These are phyloP conservation scores for Ruditapes philippinarum DNA, from an alignment of 1,140 invertebrate genomes.

Conservation along the genomic window DNA sequence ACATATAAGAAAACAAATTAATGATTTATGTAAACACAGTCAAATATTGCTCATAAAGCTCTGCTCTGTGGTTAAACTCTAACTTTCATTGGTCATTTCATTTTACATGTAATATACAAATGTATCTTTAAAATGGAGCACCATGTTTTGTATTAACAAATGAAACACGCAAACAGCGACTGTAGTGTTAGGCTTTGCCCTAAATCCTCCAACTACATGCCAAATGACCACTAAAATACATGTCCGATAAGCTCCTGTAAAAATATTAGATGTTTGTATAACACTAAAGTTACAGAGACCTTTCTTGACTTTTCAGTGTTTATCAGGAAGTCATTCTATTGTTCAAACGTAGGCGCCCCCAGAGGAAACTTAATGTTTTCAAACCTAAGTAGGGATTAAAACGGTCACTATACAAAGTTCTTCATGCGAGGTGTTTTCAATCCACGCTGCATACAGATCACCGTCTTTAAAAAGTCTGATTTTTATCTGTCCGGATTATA, in stretches of 20 bases:
- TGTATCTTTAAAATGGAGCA: no score
- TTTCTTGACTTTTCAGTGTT: conserved; percentile 9
- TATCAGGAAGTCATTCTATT: conserved; percentile 13
- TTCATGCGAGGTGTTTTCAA: not conserved
- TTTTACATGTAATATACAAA: no score
- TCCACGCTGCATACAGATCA: not conserved
- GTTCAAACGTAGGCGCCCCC: not conserved
- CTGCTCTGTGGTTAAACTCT: no score
- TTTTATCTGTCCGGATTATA: not conserved
- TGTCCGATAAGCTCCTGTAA: not conserved
- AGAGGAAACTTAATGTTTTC: not conserved
- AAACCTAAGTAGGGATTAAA: not conserved
- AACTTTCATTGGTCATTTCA: no score
- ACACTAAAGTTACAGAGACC: not conserved
- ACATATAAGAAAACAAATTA: no score
- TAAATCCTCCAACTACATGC: no score
- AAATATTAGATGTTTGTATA: conserved; percentile 17
- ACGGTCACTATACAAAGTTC: not conserved
- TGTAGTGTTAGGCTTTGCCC: no score
- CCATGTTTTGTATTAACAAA: no score
- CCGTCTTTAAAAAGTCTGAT: conserved; percentile 8
- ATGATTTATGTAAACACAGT: no score
- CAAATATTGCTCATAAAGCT: no score
- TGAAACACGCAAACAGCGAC: no score
- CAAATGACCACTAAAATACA: not conserved